A percentile compares a stretch with the other conserved stretches of the same genome.
Conservation (phyloP, 2,113 vertebrate species). For the Ophiodon elongatus region DNA sequence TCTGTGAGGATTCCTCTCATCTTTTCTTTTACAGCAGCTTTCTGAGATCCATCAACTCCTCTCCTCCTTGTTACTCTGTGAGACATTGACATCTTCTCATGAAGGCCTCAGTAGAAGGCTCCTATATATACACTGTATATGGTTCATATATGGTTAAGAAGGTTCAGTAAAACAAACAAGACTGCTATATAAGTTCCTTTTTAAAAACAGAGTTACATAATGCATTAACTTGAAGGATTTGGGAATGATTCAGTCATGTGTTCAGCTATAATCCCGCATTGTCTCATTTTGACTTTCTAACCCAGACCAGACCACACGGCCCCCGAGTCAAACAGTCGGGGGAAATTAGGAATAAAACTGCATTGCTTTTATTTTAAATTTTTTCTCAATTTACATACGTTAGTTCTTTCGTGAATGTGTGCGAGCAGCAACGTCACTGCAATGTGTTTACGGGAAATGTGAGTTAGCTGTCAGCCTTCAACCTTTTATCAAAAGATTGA, state of each 20-base stretch:
- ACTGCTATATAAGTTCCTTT: neutral
- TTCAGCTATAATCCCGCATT: neutral
- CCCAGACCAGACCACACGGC: too few relatives aligned
- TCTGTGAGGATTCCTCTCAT: constrained; percentile 38
- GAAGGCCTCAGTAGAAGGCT: neutral
- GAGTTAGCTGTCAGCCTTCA: too few relatives aligned
- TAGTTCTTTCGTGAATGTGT: too few relatives aligned
- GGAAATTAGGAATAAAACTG: too few relatives aligned
- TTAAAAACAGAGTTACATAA: neutral
- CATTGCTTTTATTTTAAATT: too few relatives aligned
- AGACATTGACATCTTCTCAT: constrained; percentile 6
- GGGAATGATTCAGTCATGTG: neutral
- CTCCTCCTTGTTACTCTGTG: neutral
- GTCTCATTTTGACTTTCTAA: neutral
- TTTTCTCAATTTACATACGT: too few relatives aligned
- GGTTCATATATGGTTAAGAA: neutral
- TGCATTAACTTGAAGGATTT: neutral
- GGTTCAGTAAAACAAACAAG: neutral
- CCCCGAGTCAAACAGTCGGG: too few relatives aligned
- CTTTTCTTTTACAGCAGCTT: constrained; percentile 34
- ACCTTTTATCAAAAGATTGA: too few relatives aligned
- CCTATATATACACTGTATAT: neutral
- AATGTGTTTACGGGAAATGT: too few relatives aligned
- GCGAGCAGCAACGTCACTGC: too few relatives aligned
- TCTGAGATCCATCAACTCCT: constrained; percentile 56